phyloP scores from a whole-genome alignment of 2,113 vertebrate species.

The Paramormyrops kingsleyae region DNA sequence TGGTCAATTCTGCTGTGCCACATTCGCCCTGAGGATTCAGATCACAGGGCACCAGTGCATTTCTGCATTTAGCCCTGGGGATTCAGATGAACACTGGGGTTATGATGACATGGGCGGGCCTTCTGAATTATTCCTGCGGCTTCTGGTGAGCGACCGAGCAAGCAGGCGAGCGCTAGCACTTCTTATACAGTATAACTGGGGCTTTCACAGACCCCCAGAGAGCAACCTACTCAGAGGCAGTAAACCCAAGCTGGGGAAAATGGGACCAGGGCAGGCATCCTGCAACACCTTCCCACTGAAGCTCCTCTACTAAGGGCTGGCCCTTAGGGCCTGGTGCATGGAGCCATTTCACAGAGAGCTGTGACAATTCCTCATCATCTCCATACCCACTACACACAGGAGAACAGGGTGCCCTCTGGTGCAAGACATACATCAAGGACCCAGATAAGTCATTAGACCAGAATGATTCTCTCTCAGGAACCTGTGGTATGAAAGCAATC shows the following conservation, averaged over 20 bases:
- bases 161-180: background rate
- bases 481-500: slow-evolving; percentile 16
- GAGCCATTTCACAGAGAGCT: slow-evolving; percentile 14
- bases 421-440: slow-evolving; percentile 50
- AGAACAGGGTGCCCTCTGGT: slow-evolving; percentile 53
- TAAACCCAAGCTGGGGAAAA: slow-evolving; percentile 37
- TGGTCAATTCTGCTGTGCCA: background rate
- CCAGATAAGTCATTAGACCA: slow-evolving; percentile 50
- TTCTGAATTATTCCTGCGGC: background rate
- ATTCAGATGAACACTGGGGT: background rate
- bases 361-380: slow-evolving; percentile 60
- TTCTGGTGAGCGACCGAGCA: background rate
- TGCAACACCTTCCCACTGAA: background rate
- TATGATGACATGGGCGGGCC: background rate
- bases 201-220: background rate
- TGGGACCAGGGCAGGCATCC: slow-evolving; percentile 31
- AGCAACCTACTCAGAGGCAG: background rate
- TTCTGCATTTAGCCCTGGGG: background rate
- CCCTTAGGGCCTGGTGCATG: slow-evolving; percentile 27
- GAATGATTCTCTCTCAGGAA: slow-evolving; percentile 34
- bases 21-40: background rate
- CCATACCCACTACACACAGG: slow-evolving; percentile 51
- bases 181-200: background rate
- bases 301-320: slow-evolving; percentile 26
- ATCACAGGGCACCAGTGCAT: background rate